Evolutionary conservation across 2,888 invertebrate genomes (phyloP), one percentile per base, ranked within the genome.

Genomic region (Drosophila subsilvestris): DNA sequence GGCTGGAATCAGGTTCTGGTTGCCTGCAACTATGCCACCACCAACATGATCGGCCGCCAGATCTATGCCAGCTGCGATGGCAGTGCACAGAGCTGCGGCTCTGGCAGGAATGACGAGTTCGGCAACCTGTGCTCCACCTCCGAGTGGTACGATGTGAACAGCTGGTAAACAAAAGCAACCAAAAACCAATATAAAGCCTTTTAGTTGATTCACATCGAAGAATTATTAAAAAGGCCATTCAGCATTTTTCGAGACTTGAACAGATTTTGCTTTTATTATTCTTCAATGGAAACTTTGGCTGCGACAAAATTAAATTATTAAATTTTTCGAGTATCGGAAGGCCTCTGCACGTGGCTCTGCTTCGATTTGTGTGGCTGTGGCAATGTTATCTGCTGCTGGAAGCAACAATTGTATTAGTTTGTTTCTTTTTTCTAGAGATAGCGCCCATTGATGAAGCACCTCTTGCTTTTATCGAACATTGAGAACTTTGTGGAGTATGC

Each of bases 11-110:
- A 72, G 17, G 58, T 73, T 0, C 20, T 78, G 42, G 53, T 78
- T 7, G 76, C 78, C 42, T 78, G 78, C 53, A 78, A 78, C 20
- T 78, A 78, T 55, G 76, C 79, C 44, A 73, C 76, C 44, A 76
- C 76, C 43, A 78, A 78, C 48, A 67, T 73, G 57, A 63, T 72
- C 17, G 77, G 66, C 7, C 27, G 14, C 8, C 58, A 55, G 50
- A 75, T 79, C 42, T 79, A 79, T 50, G 42, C 61, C 37, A 67
- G 65, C 44, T 79, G 79, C 37, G 50, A 47, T 20, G 49, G n/a
- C 14, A 61, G 60, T 0, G 69, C 68, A 2, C 50, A 65, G 20
- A 48, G 57, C 3, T 79, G 79, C 61, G 48, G 44, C 45, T 66
- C 63, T 3, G 75, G 78, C 42, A 59, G 18, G 10, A 73, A 75